Evolutionary conservation across 1,140 invertebrate genomes (phyloP).

Genomic region (Xylocopa sonorina): DNA sequence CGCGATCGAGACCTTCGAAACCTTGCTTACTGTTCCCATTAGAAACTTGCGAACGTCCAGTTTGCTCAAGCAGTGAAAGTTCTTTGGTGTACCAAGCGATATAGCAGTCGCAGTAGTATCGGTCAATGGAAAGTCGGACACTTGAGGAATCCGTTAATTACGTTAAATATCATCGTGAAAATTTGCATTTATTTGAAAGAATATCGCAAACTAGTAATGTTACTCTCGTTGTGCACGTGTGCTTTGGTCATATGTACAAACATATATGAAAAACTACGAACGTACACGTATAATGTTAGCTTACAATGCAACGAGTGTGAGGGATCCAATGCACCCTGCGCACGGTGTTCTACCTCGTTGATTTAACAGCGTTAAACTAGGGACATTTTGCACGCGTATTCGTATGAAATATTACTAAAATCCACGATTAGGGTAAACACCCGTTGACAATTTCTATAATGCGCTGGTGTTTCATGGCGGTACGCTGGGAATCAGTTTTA

Average conservation of each 20-base stretch:
- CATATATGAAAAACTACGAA: no score
- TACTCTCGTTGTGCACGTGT: no score
- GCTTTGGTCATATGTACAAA: no score
- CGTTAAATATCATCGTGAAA: neutral
- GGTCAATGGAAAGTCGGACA: slow-evolving; percentile 12
- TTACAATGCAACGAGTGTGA: neutral
- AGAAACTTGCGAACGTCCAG: no score
- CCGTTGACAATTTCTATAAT: slow-evolving; percentile 1
- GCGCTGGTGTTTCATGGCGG: neutral
- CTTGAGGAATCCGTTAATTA: neutral
- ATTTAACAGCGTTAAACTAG: slow-evolving; percentile 7
- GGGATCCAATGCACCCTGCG: neutral
- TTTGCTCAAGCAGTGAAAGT: no score
- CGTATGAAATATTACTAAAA: slow-evolving; percentile 31
- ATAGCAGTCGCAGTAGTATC: neutral
- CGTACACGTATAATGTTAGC: slow-evolving; percentile 22
- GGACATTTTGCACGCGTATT: slow-evolving; percentile 9
- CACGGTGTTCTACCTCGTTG: neutral
- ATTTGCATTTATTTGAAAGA: no score
- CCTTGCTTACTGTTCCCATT: neutral
- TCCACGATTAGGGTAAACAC: slow-evolving; percentile 17
- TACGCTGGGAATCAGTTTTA: neutral
- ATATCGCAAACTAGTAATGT: no score
- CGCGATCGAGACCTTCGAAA: neutral
- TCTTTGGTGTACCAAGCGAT: neutral